Evolutionary conservation across 2,113 vertebrate species (phyloP), one percentile per base, ranked within the genome.

Genomic region (Catharus fuscescens): DNA sequence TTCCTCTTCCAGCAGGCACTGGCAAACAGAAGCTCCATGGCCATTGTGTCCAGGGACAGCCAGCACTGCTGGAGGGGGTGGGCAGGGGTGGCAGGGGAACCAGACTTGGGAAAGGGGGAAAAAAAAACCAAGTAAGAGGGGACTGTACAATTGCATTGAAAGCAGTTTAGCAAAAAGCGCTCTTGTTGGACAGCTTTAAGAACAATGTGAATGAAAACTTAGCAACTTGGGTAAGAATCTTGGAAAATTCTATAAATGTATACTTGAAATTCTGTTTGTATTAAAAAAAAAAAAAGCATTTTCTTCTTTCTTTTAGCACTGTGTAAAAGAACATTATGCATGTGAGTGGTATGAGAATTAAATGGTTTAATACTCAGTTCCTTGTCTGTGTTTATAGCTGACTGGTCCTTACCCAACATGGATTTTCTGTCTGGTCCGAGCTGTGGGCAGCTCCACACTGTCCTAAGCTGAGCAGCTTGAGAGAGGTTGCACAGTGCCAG

Each of bases 341-440:
- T 98, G 98, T 98, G 98, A 98, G 97, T 98, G 98, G 98, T 98
- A 98, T 98, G 98, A 98, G 96, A 98, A 98, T 97, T 98, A 98
- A 98, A 98, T 97, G 95, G 91, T 98, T 98, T 98, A 98, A 98
- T 98, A 98, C 92, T 97, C 97, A 96, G 26, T 40, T 88, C 66
- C 47, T 71, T 10, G 47, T 94, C 67, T 73, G 69, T 97, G 95
- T 93, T 54, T 80, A 9, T 36, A 42, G 57, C 42, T 25, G 19
- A 36, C 52, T 31, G 53, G 16, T 62, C 34, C 42, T 29, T 25
- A 57, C 48, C n/a, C 3, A 50, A 4, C 0, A 0, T 15, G 9
- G 18, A 14, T n/a, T 28, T 64, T 52, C 70, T 14, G 8, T 24
- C 72, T 18, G 18, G 19, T 20, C 42, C 56, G 8, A 2, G 69